Evolutionary conservation across 2,113 vertebrate genomes (phyloP).

Genomic region (Platysteira castanea): DNA sequence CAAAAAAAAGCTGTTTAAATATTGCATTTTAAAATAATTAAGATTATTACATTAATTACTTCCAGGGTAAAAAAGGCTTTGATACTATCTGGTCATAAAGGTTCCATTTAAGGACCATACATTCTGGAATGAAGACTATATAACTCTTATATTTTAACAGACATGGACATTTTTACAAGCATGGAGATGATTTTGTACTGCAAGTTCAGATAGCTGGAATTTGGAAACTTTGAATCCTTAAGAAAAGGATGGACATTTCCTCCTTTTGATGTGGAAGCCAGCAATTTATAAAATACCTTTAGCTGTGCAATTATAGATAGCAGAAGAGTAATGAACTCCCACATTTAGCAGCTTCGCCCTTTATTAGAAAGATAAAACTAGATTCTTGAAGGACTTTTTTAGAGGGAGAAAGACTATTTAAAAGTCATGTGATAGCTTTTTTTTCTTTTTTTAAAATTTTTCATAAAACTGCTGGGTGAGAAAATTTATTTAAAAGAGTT

Average conservation of each 20-base stretch:
- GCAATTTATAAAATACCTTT: background rate
- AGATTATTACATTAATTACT: background rate
- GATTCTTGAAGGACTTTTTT: background rate
- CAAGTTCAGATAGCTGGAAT: background rate
- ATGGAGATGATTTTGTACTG: background rate
- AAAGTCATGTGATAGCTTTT: background rate
- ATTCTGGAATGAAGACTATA: background rate
- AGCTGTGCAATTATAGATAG: background rate
- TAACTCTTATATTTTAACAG: background rate
- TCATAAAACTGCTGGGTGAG: background rate
- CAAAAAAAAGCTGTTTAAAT: background rate
- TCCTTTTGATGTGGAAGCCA: background rate
- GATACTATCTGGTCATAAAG: background rate
- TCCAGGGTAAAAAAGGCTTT: background rate
- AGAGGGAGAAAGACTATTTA: background rate
- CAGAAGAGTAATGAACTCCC: background rate
- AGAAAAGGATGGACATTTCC: background rate
- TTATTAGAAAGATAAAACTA: background rate
- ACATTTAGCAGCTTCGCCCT: background rate
- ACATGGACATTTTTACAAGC: background rate
- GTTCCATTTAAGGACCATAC: background rate
- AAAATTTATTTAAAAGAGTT: background rate
- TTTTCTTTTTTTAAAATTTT: background rate
- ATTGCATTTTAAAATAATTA: background rate
- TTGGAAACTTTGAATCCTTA: background rate